Evolutionary conservation across 2,113 vertebrate genomes (phyloP).

Genomic region (Leucoraja erinaceus): DNA sequence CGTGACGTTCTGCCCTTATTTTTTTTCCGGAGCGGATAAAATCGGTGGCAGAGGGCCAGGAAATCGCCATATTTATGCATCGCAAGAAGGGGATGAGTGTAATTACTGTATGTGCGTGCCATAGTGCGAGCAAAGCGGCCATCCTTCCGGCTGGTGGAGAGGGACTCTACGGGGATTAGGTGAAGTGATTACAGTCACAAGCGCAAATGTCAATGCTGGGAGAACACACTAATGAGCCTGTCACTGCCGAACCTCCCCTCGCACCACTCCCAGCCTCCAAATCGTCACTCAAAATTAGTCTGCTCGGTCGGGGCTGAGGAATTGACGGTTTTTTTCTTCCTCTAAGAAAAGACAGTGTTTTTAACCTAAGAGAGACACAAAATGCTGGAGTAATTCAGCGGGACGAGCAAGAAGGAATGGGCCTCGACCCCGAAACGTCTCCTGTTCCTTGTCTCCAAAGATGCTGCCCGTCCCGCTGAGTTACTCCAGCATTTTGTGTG

Average conservation of each 20-base stretch:
- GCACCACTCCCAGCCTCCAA: conserved; percentile 25
- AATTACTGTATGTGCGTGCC: conserved; percentile 72
- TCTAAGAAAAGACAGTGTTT: not conserved
- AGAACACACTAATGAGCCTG: conserved; percentile 66
- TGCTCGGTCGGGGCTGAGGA: not conserved
- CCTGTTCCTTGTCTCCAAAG: too few species aligned
- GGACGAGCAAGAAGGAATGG: too few species aligned
- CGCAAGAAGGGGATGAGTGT: conserved; percentile 84
- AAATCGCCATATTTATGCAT: conserved; percentile 80
- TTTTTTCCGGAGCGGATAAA: conserved; percentile 18
- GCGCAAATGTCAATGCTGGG: conserved; percentile 62
- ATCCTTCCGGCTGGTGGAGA: conserved; percentile 64
- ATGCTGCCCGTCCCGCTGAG: too few species aligned
- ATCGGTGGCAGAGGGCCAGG: conserved; percentile 75
- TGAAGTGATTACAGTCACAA: conserved; percentile 57
- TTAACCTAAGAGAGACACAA: not conserved
- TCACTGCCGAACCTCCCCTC: conserved; percentile 61
- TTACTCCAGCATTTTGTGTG: too few species aligned
- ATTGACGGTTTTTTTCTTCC: not conserved
- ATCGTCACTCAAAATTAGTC: conserved; percentile 21
- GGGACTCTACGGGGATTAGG: conserved; percentile 60
- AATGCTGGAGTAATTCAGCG: too few species aligned
- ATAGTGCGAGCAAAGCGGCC: conserved; percentile 75
- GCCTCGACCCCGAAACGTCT: too few species aligned
- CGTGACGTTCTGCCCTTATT: not conserved